Base-by-base conservation (phyloP, 1,140 invertebrate species). In the Zaprionus gabonicus region DNA sequence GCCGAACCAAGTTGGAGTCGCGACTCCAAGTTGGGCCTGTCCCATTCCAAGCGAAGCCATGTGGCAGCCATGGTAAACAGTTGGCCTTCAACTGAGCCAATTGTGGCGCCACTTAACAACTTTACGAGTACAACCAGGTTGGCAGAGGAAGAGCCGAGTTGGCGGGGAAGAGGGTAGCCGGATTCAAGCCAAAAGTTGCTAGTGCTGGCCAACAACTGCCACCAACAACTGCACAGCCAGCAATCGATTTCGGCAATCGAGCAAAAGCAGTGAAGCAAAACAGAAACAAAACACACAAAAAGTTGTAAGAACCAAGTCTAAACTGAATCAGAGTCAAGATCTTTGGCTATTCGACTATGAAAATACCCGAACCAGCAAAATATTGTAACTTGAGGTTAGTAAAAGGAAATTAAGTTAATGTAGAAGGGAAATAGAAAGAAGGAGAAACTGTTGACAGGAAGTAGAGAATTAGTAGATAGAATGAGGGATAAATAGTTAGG, bases 191-290 rank as follows among this genome's bases (percentile, higher is more conserved):
- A 20, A 4, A 1, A 15, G 44, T 17, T 64, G 62, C 62, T 57
- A 4, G 27, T 67, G 65, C 17, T 49, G 36, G 17, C 58, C 55
- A 56, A 34, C 34, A 28, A 9, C 1, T 28, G 41, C 41, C 41
- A 17, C 41, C 20, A 20, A 20, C 41, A 44, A 15, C 27, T 36
- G 55, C 57, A 38, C 34, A 38, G 27, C 41, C 41, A 72, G 41
- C 15, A 82, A 87, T 86, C 67, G 80, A 78, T 78, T 71, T 51
- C 28, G 27, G 28, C 55, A 65, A 70, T 69, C 74, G 49, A 76
- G 56, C 80, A 70, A 67, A 73, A 71, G 51, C 62, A 71, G 7
- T 53, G 23, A 57, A 71, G 36, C 60, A 65, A 62, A 36, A 23
- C 23, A 63, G 38, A n/a, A 15, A n/a, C 5, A 51, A 23, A 51